Conservation (phyloP, 2,797 vertebrate genomes). For the Cossypha caffra region DNA sequence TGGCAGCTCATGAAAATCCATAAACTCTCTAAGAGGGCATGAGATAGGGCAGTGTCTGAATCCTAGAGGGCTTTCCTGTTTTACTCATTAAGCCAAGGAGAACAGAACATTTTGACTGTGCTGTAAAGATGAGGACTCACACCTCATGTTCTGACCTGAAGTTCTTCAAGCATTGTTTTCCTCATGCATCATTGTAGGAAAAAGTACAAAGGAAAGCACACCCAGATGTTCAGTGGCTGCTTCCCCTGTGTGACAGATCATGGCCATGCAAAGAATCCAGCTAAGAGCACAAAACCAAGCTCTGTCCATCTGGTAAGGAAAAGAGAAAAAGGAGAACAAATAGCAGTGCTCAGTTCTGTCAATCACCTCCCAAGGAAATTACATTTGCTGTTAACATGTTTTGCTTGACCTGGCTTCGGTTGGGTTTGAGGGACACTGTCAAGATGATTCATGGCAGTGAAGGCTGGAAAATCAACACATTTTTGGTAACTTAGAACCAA, state of each 20-base stretch:
- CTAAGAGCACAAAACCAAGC: not conserved
- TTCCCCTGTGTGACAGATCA: not conserved
- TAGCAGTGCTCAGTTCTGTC: not conserved
- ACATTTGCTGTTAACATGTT: slow-evolving; percentile 9
- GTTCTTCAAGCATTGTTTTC: not conserved
- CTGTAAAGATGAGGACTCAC: not conserved
- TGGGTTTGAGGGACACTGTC: not conserved
- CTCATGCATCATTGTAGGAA: not conserved
- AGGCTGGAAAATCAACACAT: not conserved
- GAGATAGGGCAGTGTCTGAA: not conserved
- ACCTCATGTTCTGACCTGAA: not conserved
- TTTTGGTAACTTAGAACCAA: not conserved
- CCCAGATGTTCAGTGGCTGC: accelerated
- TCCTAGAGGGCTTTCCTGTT: not conserved
- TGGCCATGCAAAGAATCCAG: not conserved
- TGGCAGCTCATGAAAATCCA: not conserved
- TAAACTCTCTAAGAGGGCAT: not conserved
- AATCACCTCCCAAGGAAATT: not conserved
- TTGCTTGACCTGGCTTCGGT: not conserved
- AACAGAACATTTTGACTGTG: not conserved
- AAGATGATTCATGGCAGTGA: not conserved
- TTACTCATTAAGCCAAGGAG: not conserved
- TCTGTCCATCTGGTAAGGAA: not conserved
- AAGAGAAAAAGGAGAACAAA: not conserved
- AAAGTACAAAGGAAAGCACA: not conserved